Evolutionary conservation across 1,140 invertebrate genomes (phyloP), one percentile per base, ranked within the genome.

Genomic region (Drosophila simulans): DNA sequence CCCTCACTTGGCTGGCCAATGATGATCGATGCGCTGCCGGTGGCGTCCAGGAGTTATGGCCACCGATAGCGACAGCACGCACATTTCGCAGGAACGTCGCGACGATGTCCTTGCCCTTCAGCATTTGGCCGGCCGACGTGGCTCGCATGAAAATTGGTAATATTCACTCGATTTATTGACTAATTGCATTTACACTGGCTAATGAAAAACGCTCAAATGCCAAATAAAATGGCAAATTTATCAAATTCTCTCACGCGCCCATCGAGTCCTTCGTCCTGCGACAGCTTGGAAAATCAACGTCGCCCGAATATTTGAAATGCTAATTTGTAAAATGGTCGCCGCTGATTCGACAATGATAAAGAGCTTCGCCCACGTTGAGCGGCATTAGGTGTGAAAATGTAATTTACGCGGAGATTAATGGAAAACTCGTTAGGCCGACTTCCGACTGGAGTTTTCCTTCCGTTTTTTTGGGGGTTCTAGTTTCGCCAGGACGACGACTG

Each of bases 141-240:
- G 10, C 63, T 86, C 58, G 83, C 83, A 88, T 88, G 83, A 63
- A 59, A 77, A 77, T 80, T 73, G 75, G 65, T 73, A 80, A 77
- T 88, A 89, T 88, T 84, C 84, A 89, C 88, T 73, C 70, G 84
- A 89, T 88, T 88, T 88, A 88, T 89, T 89, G 76, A 77, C 71
- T 84, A 89, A 89, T 88, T 88, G 83, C 80, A 88, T 83, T 84
- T 79, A 70, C 72, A 69, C 57, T 52, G 70, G 62, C 82, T 86
- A 86, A 88, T 86, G 74, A 88, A 69, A 69, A 77, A 48, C 72
- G 68, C 56, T 77, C 66, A 76, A 72, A 77, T 72, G 83, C 62
- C 84, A 84, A 83, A 88, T 88, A 84, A 89, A 89, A 88, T 84
- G 84, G 45, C 40, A 72, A 80, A 88, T 84, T 88, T 84, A 77